Evolutionary conservation across 2,113 vertebrate species (phyloP), one percentile per base, ranked within the genome.

Genomic region (Anolis sagrei): DNA sequence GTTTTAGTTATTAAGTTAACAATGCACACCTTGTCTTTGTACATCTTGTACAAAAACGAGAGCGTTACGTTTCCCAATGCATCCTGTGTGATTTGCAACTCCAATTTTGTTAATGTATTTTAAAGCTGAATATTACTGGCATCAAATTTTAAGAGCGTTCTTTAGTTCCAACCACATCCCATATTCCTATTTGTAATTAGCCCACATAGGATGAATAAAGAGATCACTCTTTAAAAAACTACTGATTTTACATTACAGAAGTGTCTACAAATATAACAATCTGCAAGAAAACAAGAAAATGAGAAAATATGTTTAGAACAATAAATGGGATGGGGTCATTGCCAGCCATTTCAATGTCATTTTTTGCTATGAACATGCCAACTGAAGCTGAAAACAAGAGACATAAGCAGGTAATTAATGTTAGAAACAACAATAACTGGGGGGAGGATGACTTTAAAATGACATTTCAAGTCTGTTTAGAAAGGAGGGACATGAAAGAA

Each of bases 71-170:
- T 83, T 82, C 75, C 6, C 76, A 19, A 27, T 85, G 34, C 13
- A 21, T 5, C 48, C 87, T 49, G n/a, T 36, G 29, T 1, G 64
- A 78, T 85, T 78, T 88, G 49, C 70, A 85, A 1, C 13, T 72
- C 36, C 23, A 16, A 32, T 77, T 61, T 66, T 69, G 32, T 54
- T 90, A 81, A n/a, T 39, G 58, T 25, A 19, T 70, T 62, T 83
- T 44, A 44, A 82, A 73, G 29, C 64, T 72, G 75, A 82, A 83
- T 87, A 83, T 34, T 27, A 51, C n/a, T 48, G 66, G 32, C n/a
- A 72, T 73, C 21, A 70, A 27, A 82, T 74, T 90, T 81, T 85
- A 14, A 86, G 64, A 84, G 64, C 5, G 79, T 89, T 66, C 49
- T 49, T 19, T 34, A 73, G 51, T 32, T 51, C 29, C 11, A n/a